These are phyloP conservation scores for Laticauda laticaudata DNA, from an alignment of 2,113 vertebrate species.

Conservation along the genomic window DNA sequence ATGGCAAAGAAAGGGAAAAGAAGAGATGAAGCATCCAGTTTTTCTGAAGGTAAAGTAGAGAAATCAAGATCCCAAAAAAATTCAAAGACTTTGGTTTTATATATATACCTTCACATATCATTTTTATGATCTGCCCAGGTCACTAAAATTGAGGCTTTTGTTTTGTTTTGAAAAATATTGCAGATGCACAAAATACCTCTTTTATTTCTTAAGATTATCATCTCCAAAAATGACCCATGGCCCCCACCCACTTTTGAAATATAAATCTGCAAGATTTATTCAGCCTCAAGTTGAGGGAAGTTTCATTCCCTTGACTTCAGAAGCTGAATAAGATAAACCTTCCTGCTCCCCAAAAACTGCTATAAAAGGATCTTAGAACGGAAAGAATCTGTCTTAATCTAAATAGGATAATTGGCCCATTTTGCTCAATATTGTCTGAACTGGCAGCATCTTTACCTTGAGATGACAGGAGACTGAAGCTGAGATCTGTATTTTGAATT, in stretches of 20 bases:
- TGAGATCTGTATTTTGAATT: neutral
- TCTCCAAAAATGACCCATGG: neutral
- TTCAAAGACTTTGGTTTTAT: neutral
- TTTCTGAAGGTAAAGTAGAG: neutral
- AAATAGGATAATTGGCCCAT: neutral
- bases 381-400: neutral
- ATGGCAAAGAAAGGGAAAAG: neutral
- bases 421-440: neutral
- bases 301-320: neutral
- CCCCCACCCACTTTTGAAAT: neutral
- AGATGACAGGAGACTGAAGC: neutral
- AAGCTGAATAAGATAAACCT: neutral
- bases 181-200: neutral
- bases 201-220: neutral
- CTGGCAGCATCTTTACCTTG: neutral
- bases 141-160: neutral
- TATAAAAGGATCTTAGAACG: neutral
- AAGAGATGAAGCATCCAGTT: neutral
- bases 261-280: neutral
- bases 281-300: neutral
- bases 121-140: neutral
- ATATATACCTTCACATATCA: neutral
- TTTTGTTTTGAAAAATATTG: neutral
- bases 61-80: neutral
- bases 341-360: neutral